Percentiles rank a stretch among this genome's conserved stretches.
Evolutionary conservation across 53 echinoderm and acorn worm genomes (phyloP).

Genomic region (Zoroaster sp.): DNA sequence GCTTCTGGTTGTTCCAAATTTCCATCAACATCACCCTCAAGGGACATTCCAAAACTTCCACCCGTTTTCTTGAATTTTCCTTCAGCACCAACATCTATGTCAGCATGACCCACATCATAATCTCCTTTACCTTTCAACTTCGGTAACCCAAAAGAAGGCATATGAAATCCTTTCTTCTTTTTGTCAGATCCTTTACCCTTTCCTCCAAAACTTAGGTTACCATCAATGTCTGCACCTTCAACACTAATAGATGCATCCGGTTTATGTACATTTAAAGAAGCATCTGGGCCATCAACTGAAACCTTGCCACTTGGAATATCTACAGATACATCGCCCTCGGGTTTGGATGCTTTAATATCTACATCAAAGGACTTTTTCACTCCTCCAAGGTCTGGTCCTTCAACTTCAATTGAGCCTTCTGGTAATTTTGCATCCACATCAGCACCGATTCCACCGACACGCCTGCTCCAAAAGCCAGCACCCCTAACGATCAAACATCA

Average conservation of each 20-base stretch:
- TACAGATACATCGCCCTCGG: conserved; percentile 26
- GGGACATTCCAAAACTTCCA: conserved; percentile 47
- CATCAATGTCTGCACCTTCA: conserved; percentile 47
- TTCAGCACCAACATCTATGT: conserved; percentile 62
- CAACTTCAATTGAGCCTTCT: conserved; percentile 4
- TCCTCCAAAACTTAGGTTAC: conserved; percentile 3
- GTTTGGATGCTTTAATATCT: conserved; percentile 47
- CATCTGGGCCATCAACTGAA: conserved; percentile 49
- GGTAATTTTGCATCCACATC: conserved; percentile 40
- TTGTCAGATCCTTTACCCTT: conserved; percentile 33
- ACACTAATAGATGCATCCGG: conserved; percentile 43
- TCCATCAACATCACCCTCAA: conserved; percentile 55
- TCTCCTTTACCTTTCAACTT: conserved; percentile 59
- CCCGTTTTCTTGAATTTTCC: conserved; percentile 59
- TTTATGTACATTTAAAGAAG: conserved; percentile 21
- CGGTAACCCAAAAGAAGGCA: conserved; percentile 36
- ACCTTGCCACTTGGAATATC: conserved; percentile 11
- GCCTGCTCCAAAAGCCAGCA: conserved; percentile 10
- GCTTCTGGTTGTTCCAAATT: conserved; percentile 27
- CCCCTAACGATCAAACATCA: conserved; percentile 57
- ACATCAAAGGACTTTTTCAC: conserved; percentile 14
- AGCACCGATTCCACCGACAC: too few species aligned
- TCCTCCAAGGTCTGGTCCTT: conserved; percentile 37
- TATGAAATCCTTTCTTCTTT: conserved; percentile 54
- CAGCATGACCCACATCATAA: conserved; percentile 7